Evolutionary conservation across 2,888 invertebrate species (phyloP).

Genomic region (Agonopterix subpropinquella): DNA sequence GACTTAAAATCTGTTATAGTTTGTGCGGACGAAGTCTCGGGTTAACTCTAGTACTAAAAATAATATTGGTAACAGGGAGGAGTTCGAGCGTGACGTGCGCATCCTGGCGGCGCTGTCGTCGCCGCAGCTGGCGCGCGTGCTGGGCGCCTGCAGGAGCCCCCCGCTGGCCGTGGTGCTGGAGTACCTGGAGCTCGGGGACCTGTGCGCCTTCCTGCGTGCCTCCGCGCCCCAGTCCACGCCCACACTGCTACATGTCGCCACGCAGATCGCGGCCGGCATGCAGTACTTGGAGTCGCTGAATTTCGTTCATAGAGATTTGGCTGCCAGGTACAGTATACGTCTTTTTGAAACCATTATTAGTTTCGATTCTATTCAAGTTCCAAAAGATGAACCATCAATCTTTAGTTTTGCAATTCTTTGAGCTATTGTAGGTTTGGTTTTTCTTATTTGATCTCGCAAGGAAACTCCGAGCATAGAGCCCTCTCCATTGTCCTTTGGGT

Average conservation of each 20-base stretch:
- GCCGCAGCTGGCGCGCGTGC: slow-evolving; percentile 83
- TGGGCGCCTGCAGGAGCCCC: slow-evolving; percentile 85
- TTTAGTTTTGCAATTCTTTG: too few species aligned
- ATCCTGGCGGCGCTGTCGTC: slow-evolving; percentile 89
- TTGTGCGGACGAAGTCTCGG: too few species aligned
- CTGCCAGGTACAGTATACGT: slow-evolving; percentile 79
- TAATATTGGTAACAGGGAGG: slow-evolving; percentile 74
- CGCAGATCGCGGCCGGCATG: slow-evolving; percentile 91
- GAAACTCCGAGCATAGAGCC: too few species aligned
- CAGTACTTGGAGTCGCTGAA: slow-evolving; percentile 90
- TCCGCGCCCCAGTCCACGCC: slow-evolving; percentile 81
- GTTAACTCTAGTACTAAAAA: too few species aligned
- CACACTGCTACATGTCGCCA: slow-evolving; percentile 85
- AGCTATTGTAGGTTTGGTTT: too few species aligned
- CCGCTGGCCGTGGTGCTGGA: slow-evolving; percentile 89
- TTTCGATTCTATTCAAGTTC: too few species aligned
- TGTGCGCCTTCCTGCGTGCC: slow-evolving; percentile 86
- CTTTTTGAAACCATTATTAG: too few species aligned
- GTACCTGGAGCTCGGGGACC: slow-evolving; percentile 88
- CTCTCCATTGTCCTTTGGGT: too few species aligned
- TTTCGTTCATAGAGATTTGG: slow-evolving; percentile 93
- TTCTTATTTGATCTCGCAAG: too few species aligned
- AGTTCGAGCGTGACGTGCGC: slow-evolving; percentile 91
- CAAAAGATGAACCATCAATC: too few species aligned
- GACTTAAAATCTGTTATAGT: too few species aligned